Base-by-base conservation (phyloP, 2,113 vertebrate genomes). In the Atractosteus spatula region DNA sequence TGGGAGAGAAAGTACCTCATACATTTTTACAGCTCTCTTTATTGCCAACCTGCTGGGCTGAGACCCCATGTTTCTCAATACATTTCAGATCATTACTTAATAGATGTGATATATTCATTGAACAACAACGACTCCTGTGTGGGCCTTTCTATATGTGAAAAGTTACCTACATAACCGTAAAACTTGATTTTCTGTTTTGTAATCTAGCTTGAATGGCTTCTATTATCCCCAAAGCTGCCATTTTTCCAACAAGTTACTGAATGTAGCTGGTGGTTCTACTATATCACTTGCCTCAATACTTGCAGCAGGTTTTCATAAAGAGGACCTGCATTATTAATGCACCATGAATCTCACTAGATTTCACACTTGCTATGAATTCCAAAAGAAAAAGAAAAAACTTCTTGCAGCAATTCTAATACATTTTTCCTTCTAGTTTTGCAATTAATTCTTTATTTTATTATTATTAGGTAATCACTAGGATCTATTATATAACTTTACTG, bases 361-460 rank as follows among this genome's bases (percentile, higher is more conserved):
- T 44, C 41, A 11, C 13, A 1, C 17, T 68, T 55, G 10, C 29
- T 55, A 29, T 29, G 45, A 17, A 44, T 68, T 68, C 45, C 3
- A 14, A 7, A 16, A 68, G 66, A 67, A 56, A 69, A 69, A 47
- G 12, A 12, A 44, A 69, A 69, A 54, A 42, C 17, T 56, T 69
- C 68, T 43, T 69, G 51, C 54, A 17, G n/a, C 4, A 54, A 11
- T 54, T 69, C 56, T 69, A 54, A 69, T 69, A 69, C 41, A 56
- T 43, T 69, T 69, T 69, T 69, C 68, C 55, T 13, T 69, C 42
- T 69, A 57, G 56, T 69, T 51, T 69, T 69, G 51, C 47, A 54
- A 68, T 69, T 69, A 69, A 69, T 13, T 69, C 56, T 68, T n/a
- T 29, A 10, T 68, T 51, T 55, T 51, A 51, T 42, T 65, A 10